A percentile compares a stretch with the other conserved stretches of the same genome.
Conservation (phyloP, 2,797 vertebrate species). For the Protosalanx chinensis region DNA sequence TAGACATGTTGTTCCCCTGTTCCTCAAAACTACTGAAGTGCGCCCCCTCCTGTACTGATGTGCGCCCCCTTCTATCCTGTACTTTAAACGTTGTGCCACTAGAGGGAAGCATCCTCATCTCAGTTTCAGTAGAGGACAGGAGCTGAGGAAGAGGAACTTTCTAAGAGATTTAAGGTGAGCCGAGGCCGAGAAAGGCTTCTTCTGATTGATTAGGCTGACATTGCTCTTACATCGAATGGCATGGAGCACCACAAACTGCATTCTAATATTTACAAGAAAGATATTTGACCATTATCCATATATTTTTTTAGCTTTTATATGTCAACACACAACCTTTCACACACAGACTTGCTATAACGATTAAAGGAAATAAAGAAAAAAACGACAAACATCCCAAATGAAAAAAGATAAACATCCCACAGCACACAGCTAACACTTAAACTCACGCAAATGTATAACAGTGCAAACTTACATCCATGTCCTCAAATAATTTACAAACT, state of each 20-base stretch:
- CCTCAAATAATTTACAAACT: conserved; percentile 77
- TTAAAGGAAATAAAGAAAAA: conserved; percentile 39
- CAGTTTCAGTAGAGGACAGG: conserved; percentile 16
- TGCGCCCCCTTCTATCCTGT: not conserved
- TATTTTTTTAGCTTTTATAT: conserved; percentile 56
- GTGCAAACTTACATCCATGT: conserved; percentile 75
- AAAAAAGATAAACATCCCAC: conserved; percentile 60
- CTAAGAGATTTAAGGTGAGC: conserved; percentile 47
- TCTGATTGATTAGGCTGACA: conserved; percentile 41
- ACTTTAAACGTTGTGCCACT: not conserved
- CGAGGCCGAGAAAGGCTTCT: conserved; percentile 53
- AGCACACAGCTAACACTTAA: conserved; percentile 66
- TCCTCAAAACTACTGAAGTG: not conserved
- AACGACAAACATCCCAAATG: conserved; percentile 38
- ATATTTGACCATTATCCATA: conserved; percentile 49
- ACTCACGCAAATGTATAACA: conserved; percentile 72
- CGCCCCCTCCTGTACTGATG: too few species aligned
- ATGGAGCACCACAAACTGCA: conserved; percentile 54
- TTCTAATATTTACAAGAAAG: conserved; percentile 69
- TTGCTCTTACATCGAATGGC: conserved; percentile 61
- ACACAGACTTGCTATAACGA: conserved; percentile 37
- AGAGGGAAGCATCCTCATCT: conserved; percentile 14
- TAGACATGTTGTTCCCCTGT: not conserved
- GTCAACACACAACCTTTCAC: conserved; percentile 58
- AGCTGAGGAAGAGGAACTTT: conserved; percentile 37